Conservation (phyloP, 2,888 invertebrate genomes). For the Geophilus truncorum region DNA sequence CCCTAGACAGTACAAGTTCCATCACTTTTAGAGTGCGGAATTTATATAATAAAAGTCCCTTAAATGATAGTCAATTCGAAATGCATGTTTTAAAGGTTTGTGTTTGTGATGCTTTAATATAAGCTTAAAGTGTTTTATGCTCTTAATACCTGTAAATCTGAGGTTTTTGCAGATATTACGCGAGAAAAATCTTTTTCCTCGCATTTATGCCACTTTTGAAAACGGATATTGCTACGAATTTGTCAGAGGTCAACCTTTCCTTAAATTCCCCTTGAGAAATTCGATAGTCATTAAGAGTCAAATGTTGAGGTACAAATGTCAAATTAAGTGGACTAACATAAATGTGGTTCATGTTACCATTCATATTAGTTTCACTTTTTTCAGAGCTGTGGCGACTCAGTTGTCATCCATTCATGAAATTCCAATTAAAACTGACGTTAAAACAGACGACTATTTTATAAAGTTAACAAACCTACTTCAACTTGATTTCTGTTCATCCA, state of each 20-base stretch:
- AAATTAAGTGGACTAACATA: background rate
- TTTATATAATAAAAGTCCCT: background rate
- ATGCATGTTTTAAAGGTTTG: background rate
- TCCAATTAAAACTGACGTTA: background rate
- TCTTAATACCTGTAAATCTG: background rate
- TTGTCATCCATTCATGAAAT: background rate
- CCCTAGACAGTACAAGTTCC: background rate
- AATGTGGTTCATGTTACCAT: background rate
- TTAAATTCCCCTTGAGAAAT: background rate
- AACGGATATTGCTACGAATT: background rate
- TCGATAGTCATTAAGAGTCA: background rate
- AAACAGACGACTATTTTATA: background rate
- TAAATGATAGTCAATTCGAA: background rate
- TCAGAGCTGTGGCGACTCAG: background rate
- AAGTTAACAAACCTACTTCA: background rate
- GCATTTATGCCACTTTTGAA: background rate
- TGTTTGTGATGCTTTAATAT: background rate
- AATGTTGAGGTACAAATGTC: background rate
- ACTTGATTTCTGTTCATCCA: background rate
- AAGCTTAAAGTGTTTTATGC: background rate
- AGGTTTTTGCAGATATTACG: background rate
- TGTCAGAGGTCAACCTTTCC: background rate
- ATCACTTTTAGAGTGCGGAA: background rate
- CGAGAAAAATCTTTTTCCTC: background rate
- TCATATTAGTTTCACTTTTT: no score